Evolutionary conservation across 2,113 vertebrate species (phyloP), one percentile per base, ranked within the genome.

Genomic region (Pagrus major): DNA sequence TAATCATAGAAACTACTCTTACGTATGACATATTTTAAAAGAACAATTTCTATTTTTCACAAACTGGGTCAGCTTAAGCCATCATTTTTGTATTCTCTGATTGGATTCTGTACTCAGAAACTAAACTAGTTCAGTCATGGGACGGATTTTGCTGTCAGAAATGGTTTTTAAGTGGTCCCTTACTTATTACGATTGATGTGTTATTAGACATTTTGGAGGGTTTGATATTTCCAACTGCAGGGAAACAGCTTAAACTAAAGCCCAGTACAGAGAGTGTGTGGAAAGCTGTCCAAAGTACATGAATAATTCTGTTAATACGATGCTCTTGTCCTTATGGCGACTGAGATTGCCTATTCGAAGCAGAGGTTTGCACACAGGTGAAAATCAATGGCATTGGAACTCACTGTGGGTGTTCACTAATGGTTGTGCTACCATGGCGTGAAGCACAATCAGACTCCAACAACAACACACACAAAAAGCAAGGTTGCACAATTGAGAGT

Each of bases 381-480:
- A 86, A 92, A 92, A 91, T 91, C 88, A 87, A 86, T 94, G 78
- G 64, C 51, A 65, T 31, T 80, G 86, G 70, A 86, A 79, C 18
- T 67, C 79, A 46, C 80, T 41, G 70, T 82, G 55, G 87, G 82
- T 77, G 82, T 76, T 88, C 51, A 74, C 67, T 74, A 80, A 78
- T 80, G 76, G 66, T 54, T 76, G 64, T 66, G 71, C 65, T 21
- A 61, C 66, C 41, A 56, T 37, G 41, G 67, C 33, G 69, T 64
- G 61, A 89, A 81, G 73, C 75, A 85, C 66, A 87, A 72, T 75
- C 72, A 64, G 59, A 68, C 74, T 72, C 58, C 31, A 39, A 55
- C 61, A 72, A 72, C 37, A 83, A 29, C 37, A 77, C 58, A 54
- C 68, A 29, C 76, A 49, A 68, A 37, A 78, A 31, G 44, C 44